Evolutionary conservation across 2,888 invertebrate species (phyloP).

Genomic region (Nebria salina): DNA sequence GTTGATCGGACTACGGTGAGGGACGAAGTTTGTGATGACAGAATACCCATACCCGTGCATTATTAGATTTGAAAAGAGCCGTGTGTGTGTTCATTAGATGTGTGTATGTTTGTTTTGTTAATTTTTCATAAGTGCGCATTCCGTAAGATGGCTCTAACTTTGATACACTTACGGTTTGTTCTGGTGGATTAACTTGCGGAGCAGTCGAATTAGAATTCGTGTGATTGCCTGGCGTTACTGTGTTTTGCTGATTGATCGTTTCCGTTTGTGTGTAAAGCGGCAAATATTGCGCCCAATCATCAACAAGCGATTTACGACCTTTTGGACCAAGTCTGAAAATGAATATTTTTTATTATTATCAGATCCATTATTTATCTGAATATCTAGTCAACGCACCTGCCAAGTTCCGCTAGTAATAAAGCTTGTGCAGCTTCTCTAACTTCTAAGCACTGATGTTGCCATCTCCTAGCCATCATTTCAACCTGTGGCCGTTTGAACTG

Average conservation of each 20-base stretch:
- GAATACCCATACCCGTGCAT: not conserved
- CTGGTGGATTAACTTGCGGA: conserved; percentile 49
- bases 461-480: conserved; percentile 95
- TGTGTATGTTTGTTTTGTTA: conserved; percentile 1
- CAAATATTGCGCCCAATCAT: conserved; percentile 95
- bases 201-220: conserved; percentile 53
- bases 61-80: not conserved
- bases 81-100: not conserved
- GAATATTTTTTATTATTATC: conserved; percentile 7
- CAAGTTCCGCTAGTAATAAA: conserved; percentile 90
- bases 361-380: conserved; percentile 13
- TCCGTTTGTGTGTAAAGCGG: conserved; percentile 86
- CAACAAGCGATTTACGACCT: conserved; percentile 91
- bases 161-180: conserved; percentile 55
- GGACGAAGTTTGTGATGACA: not conserved
- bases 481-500: conserved; percentile 95
- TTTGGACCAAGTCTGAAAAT: conserved; percentile 78
- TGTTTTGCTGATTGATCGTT: conserved; percentile 79
- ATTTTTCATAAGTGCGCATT: not conserved
- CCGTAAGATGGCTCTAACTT: not conserved
- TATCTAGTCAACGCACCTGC: conserved; percentile 64
- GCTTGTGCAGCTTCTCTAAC: conserved; percentile 98
- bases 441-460: conserved; percentile 99
- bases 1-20: not conserved
- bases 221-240: conserved; percentile 63